phyloP scores from a whole-genome alignment of 2,888 invertebrate species.

The Oscheius sp. region DNA sequence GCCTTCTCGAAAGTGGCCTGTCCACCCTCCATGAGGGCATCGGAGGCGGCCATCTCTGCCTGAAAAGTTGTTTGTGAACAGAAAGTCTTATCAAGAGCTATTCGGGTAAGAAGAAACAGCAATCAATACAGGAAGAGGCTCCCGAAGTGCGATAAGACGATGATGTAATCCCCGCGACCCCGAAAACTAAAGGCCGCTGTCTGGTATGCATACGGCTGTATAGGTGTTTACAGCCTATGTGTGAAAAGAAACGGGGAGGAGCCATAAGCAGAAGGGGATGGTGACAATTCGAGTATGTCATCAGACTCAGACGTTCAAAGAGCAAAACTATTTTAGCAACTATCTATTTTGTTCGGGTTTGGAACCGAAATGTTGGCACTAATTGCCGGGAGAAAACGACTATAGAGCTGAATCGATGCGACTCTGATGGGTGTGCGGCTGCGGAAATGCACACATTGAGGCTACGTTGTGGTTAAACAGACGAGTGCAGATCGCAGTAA shows the following conservation, averaged over 20 bases:
- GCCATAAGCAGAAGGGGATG: neutral
- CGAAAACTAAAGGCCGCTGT: neutral
- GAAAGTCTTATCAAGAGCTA: neutral
- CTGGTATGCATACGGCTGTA: neutral
- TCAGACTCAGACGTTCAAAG: neutral
- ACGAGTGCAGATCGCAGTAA: slow-evolving; percentile 19
- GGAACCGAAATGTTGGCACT: neutral
- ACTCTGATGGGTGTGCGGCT: neutral
- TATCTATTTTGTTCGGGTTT: too few relatives aligned
- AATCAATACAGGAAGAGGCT: slow-evolving; percentile 22
- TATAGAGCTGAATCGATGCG: slow-evolving; percentile 17
- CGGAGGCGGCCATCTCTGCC: slow-evolving; percentile 27
- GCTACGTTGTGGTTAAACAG: slow-evolving; percentile 30
- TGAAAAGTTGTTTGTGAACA: neutral
- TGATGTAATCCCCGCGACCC: slow-evolving; percentile 26
- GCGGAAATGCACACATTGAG: slow-evolving; percentile 27
- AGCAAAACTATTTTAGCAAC: too few relatives aligned
- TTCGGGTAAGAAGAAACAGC: slow-evolving; percentile 13
- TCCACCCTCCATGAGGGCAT: slow-evolving; percentile 41
- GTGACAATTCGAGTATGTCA: neutral
- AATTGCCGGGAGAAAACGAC: neutral
- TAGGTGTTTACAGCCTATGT: neutral
- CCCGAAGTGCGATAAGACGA: slow-evolving; percentile 21
- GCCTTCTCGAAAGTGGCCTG: slow-evolving; percentile 42
- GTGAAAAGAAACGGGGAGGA: neutral